A percentile compares a stretch with the other conserved stretches of the same genome.
Evolutionary conservation across 2,888 invertebrate species (phyloP).

Genomic region (Oasisia sp.): DNA sequence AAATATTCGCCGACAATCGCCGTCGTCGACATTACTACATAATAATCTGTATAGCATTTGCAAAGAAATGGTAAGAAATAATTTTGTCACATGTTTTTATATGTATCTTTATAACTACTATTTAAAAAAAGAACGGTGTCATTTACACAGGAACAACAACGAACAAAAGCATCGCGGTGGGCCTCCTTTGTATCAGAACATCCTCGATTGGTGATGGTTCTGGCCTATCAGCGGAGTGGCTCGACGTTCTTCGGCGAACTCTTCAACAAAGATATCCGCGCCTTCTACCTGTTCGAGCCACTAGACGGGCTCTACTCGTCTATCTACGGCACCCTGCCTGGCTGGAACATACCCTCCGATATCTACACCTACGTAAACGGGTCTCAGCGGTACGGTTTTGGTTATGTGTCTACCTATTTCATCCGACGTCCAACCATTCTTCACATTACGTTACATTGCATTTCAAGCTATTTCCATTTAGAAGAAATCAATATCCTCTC

Average conservation of each 20-base stretch:
- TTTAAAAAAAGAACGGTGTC: neutral
- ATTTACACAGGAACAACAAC: neutral
- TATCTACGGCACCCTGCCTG: conserved; percentile 34
- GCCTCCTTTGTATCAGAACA: conserved; percentile 1
- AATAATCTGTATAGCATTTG: too few species aligned
- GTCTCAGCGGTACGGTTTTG: conserved; percentile 24
- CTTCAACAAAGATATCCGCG: conserved; percentile 33
- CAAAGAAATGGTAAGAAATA: too few species aligned
- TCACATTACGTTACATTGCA: too few species aligned
- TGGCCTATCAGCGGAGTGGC: conserved; percentile 37
- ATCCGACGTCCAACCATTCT: too few species aligned
- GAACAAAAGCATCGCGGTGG: neutral
- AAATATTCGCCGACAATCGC: too few species aligned
- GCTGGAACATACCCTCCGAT: conserved; percentile 38
- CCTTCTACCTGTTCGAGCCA: conserved; percentile 39
- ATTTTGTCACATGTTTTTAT: too few species aligned
- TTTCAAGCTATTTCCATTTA: too few species aligned
- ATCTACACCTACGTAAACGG: conserved; percentile 30
- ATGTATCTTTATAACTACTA: too few species aligned
- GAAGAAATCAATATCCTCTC: too few species aligned
- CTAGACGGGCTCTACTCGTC: conserved; percentile 35
- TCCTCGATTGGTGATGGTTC: conserved; percentile 30
- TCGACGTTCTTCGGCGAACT: conserved; percentile 35
- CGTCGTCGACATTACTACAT: too few species aligned
- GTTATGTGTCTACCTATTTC: too few species aligned